phyloP scores from a whole-genome alignment of 1,140 invertebrate genomes.

The Drosophila virilis region DNA sequence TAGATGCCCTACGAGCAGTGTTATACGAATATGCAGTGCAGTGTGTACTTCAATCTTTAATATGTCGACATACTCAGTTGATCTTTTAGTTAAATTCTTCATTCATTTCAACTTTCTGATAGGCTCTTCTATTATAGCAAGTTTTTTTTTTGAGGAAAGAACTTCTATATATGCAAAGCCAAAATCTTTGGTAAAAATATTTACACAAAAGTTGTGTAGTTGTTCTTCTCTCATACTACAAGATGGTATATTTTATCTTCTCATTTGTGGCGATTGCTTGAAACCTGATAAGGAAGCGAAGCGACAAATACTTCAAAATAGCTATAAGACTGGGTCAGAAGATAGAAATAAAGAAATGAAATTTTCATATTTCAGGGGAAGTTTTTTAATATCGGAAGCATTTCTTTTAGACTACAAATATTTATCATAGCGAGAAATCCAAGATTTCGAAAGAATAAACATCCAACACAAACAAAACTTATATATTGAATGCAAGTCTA shows the following conservation, averaged over 20 bases:
- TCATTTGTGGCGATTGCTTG: neutral
- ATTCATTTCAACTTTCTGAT: no score
- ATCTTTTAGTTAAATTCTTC: no score
- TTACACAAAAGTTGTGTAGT: neutral
- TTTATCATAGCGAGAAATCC: no score
- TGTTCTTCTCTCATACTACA: no score
- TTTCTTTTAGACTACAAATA: no score
- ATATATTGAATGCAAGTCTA: neutral
- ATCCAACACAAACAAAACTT: neutral
- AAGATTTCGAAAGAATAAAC: no score
- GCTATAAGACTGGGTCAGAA: neutral
- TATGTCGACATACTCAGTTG: no score
- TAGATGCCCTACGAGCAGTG: neutral
- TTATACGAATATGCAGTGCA: slow-evolving; percentile 5
- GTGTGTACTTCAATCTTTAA: neutral
- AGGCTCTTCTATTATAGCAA: neutral
- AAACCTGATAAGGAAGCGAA: neutral
- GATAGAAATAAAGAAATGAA: no score
- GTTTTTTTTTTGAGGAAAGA: no score
- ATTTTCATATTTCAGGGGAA: no score
- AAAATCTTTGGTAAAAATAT: neutral
- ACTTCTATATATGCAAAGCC: no score
- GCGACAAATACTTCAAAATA: neutral
- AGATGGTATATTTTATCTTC: neutral
- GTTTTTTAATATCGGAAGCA: no score